Base-by-base conservation (phyloP, 2,888 invertebrate genomes). In the Acanthosepion pharaonis region DNA sequence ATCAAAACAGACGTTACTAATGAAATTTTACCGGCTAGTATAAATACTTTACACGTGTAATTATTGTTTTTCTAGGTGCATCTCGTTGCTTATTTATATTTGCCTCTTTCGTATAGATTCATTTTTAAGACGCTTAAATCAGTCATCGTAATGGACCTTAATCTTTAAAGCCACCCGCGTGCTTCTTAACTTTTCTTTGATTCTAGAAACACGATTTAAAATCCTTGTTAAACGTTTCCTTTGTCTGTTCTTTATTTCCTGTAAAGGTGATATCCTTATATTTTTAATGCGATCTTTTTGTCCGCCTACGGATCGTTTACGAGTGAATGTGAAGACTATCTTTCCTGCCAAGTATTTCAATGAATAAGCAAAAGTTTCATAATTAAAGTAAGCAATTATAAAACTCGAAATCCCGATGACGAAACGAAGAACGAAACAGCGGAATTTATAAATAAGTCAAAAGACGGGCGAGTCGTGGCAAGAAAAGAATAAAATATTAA, bases 341-440 rank as follows among this genome's bases (percentile, higher is more conserved):
- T 78, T 33, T 78, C n/a, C 78, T 78, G 0, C 3, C 15, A 15
- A n/a, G n/a, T 9, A 15, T 59, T 59, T 25, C 28, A 18, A n/a
- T n/a, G 78, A 78, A 78, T 78, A 9, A 78, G 78, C 8, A n/a
- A 15, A 78, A 33, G 11, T 18, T 59, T 33, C n/a, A 78, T 78
- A 78, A 78, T 78, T 78, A 78, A 78, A 78, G 78, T 78, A 78
- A 78, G 78, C 33, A 78, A 78, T n/a, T 78, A 78, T 78, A 78
- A 78, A 78, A 78, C 78, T 33, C n/a, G 15, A 78, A 15, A 78
- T 78, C 78, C n/a, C 78, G 15, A 78, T 78, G n/a, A 33, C 2
- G 78, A 78, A 78, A 78, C 78, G 78, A 23, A 59, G 59, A 5
- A 59, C 59, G 5, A 59, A 59, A 59, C 59, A 23, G 78, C 11